Percentiles rank a stretch among this genome's conserved stretches.
Evolutionary conservation across 2,113 vertebrate species (phyloP).

Genomic region (Brachyhypopomus occidentalis): DNA sequence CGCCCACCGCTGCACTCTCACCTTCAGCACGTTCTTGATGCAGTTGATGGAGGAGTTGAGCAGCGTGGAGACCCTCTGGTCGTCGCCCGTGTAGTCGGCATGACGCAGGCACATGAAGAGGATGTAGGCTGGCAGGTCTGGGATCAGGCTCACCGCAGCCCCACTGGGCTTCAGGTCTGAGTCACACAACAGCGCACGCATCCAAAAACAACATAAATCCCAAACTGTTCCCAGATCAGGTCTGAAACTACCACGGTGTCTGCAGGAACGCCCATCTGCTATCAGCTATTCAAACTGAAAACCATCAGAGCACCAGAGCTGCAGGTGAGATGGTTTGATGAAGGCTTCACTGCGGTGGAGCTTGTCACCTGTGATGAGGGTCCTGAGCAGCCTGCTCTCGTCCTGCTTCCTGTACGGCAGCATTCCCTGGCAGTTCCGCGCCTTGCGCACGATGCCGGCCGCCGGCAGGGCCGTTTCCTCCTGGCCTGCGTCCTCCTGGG

Average conservation of each 20-base stretch:
- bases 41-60: slow-evolving; percentile 91
- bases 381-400: slow-evolving; percentile 86
- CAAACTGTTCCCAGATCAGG: not conserved
- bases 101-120: slow-evolving; percentile 97
- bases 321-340: no score
- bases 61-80: slow-evolving; percentile 86
- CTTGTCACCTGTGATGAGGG: slow-evolving; percentile 82
- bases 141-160: slow-evolving; percentile 88
- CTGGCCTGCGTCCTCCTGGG: slow-evolving; percentile 73
- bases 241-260: no score
- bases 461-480: not conserved
- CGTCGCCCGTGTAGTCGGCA: slow-evolving; percentile 89
- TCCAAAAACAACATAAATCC: not conserved
- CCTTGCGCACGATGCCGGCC: slow-evolving; percentile 87
- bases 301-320: no score
- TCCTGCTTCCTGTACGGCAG: slow-evolving; percentile 91
- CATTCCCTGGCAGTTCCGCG: slow-evolving; percentile 95
- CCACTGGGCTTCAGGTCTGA: slow-evolving; percentile 91
- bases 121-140: slow-evolving; percentile 92
- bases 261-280: no score
- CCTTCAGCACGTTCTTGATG: slow-evolving; percentile 95
- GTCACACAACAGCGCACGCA: not conserved
- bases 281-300: no score
- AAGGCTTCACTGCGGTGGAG: not conserved
- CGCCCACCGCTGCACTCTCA: slow-evolving; percentile 58